Evolutionary conservation across 2,113 vertebrate genomes (phyloP).

Genomic region (Danio rerio): DNA sequence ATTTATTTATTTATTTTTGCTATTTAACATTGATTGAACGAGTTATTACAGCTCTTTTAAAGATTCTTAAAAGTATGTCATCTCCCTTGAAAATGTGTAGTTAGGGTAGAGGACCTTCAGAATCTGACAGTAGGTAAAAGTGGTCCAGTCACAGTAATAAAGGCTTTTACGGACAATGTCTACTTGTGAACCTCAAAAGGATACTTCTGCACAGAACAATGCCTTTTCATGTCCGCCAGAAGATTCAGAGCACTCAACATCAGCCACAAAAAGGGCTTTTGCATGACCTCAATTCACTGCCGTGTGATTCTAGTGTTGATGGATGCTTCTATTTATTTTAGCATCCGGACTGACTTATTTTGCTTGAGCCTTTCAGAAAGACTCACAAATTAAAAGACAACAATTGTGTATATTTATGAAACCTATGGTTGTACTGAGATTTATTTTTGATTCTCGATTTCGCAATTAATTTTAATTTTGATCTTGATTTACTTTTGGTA

Average conservation of each 20-base stretch:
- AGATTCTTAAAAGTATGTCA: neutral
- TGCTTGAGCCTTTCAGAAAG: too few relatives aligned
- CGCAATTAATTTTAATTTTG: too few relatives aligned
- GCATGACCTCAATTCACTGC: neutral
- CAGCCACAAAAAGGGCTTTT: neutral
- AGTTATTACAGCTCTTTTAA: neutral
- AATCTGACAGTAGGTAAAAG: neutral
- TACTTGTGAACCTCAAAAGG: constrained; percentile 7
- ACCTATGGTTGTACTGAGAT: too few relatives aligned
- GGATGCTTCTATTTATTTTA: constrained; percentile 1
- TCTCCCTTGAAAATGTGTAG: constrained; percentile 1
- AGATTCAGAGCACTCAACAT: constrained; percentile 28
- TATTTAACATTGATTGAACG: neutral
- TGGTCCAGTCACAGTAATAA: neutral
- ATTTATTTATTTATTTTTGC: neutral
- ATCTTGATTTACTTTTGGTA: too few relatives aligned
- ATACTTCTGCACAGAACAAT: constrained; percentile 10
- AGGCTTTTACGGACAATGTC: neutral
- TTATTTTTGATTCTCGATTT: too few relatives aligned
- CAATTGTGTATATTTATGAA: too few relatives aligned
- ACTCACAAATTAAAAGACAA: too few relatives aligned
- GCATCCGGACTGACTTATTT: too few relatives aligned
- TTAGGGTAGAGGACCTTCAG: constrained; percentile 23
- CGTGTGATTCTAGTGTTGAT: neutral
- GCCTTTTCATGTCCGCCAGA: constrained; percentile 26